Evolutionary conservation across 2,113 vertebrate species (phyloP).

Genomic region (Pagrus major): DNA sequence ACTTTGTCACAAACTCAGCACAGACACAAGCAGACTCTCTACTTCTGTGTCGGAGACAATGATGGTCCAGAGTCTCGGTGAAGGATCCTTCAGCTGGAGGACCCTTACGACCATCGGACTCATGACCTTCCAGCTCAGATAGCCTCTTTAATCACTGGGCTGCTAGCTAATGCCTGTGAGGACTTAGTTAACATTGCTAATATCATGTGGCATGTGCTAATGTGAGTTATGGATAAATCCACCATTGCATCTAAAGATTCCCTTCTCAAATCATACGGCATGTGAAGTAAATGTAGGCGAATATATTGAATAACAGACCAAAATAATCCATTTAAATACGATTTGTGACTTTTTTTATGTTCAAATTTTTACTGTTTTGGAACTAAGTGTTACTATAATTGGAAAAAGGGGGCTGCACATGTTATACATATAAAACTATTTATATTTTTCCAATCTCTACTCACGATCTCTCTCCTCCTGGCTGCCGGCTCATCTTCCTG

Average conservation of each 20-base stretch:
- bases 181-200: constrained; percentile 6
- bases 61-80: constrained; percentile 19
- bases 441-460: too few species aligned
- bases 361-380: too few species aligned
- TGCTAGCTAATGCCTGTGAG: background rate
- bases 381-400: too few species aligned
- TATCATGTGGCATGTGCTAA: background rate
- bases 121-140: constrained; percentile 56
- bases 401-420: too few species aligned
- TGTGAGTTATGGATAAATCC: background rate
- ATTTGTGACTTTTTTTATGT: too few species aligned
- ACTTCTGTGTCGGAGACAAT: constrained; percentile 13
- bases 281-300: too few species aligned
- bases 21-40: background rate
- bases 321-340: too few species aligned
- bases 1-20: background rate
- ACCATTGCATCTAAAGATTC: background rate
- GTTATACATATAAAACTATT: too few species aligned
- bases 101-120: constrained; percentile 35
- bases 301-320: too few species aligned
- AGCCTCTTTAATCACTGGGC: constrained; percentile 27
- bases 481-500: too few species aligned
- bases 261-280: too few species aligned
- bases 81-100: constrained; percentile 57
- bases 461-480: too few species aligned